Percentiles rank a stretch among this genome's conserved stretches.
Evolutionary conservation across 2,113 vertebrate species (phyloP).

Genomic region (Chamaea fasciata): DNA sequence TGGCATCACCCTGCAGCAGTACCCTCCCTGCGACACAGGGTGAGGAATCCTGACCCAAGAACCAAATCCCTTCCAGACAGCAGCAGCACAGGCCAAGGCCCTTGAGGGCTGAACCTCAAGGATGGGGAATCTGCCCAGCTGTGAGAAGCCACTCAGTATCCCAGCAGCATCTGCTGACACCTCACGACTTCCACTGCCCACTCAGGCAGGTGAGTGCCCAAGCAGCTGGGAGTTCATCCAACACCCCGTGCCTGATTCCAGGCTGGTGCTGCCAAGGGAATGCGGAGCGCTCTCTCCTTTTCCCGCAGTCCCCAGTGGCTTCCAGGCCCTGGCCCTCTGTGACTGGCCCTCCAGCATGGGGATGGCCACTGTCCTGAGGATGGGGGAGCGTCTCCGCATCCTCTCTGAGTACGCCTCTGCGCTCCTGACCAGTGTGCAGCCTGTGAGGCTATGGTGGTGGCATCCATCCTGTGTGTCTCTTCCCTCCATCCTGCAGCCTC

Average conservation of each 20-base stretch:
- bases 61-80: background rate
- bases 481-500: background rate
- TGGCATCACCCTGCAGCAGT: rapidly evolving
- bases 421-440: rapidly evolving
- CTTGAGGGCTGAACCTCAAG: background rate
- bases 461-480: too few species aligned
- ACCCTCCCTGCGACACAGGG: too few species aligned
- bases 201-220: background rate
- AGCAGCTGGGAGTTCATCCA: background rate
- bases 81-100: background rate
- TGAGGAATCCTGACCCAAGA: background rate
- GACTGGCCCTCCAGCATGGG: conserved; percentile 67
- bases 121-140: conserved; percentile 68
- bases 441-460: rapidly evolving
- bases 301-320: conserved; percentile 39
- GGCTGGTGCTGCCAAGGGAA: rapidly evolving
- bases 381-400: conserved; percentile 77
- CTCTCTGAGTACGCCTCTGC: conserved; percentile 76
- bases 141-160: background rate
- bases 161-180: rapidly evolving
- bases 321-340: conserved; percentile 72
- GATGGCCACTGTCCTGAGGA: conserved; percentile 53
- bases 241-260: rapidly evolving
- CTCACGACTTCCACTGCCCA: rapidly evolving
- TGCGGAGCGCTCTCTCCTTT: background rate